Evolutionary conservation across 2,797 vertebrate species (phyloP).

Genomic region (Passerculus sandwichensis): DNA sequence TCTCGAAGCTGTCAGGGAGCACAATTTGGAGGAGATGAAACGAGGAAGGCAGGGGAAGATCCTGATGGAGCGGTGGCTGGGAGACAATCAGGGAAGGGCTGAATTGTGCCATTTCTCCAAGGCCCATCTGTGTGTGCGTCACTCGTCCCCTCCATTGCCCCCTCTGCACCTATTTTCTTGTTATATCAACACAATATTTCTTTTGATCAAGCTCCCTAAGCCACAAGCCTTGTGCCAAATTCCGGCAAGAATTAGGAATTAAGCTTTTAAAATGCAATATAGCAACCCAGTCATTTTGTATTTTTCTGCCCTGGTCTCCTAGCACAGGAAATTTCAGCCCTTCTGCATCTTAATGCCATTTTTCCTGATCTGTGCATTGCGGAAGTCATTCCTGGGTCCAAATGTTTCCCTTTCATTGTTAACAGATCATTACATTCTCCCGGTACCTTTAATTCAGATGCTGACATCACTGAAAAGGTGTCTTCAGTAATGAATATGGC

Average conservation of each 20-base stretch:
- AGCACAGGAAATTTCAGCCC: neutral
- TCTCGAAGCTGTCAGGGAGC: neutral
- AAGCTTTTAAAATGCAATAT: neutral
- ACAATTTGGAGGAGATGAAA: constrained; percentile 5
- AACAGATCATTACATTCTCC: neutral
- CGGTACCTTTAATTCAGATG: neutral
- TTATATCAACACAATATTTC: neutral
- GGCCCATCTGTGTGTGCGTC: neutral
- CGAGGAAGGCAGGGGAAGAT: neutral
- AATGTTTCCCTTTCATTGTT: neutral
- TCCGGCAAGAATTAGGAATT: neutral
- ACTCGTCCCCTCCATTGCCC: neutral
- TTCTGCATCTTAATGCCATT: neutral
- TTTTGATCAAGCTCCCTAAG: neutral
- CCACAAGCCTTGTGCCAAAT: neutral
- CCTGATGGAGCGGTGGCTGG: neutral
- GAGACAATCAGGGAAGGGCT: neutral
- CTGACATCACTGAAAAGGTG: neutral
- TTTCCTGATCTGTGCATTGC: neutral
- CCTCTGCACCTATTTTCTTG: neutral
- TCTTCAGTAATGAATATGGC: neutral
- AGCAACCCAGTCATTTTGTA: neutral
- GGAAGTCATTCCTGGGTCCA: neutral
- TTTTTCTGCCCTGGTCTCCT: neutral
- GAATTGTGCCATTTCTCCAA: neutral